Conservation (phyloP, 2,888 invertebrate genomes). For the Pammene fasciana region DNA sequence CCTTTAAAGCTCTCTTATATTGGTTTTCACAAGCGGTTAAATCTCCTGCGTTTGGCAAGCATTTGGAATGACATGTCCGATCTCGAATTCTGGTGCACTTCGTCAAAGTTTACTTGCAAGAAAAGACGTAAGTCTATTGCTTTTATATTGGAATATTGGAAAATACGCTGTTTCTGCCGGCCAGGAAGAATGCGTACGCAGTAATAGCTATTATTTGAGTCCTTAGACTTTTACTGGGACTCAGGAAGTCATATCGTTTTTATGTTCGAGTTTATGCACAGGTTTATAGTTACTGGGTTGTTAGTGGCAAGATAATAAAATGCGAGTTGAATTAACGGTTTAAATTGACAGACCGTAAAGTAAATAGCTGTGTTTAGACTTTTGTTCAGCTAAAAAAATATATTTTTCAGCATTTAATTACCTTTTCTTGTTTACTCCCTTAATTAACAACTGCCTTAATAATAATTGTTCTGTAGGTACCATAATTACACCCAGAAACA, state of each 20-base stretch:
- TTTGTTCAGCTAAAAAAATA: neutral
- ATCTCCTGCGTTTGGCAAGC: neutral
- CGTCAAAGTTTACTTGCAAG: neutral
- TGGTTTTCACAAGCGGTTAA: neutral
- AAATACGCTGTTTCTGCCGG: neutral
- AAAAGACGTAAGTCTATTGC: constrained; percentile 5
- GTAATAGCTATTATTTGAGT: constrained; percentile 20
- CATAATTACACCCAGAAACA: too few species aligned
- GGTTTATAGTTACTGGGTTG: constrained; percentile 15
- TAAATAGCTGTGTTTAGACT: constrained; percentile 1
- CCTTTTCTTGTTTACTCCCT: neutral
- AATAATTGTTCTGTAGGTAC: too few species aligned
- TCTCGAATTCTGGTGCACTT: constrained; percentile 9
- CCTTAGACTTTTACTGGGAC: constrained; percentile 9
- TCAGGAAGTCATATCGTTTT: constrained; percentile 22
- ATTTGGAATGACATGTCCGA: neutral
- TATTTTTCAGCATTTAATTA: neutral
- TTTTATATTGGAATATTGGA: neutral
- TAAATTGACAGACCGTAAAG: constrained; percentile 6
- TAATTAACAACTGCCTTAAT: neutral
- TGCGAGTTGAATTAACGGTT: constrained; percentile 12
- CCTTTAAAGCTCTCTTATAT: neutral
- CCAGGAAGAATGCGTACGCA: neutral
- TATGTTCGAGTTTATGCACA: constrained; percentile 17
- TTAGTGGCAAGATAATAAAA: constrained; percentile 10